A percentile compares a stretch with the other conserved stretches of the same genome.
Conservation (phyloP, 1,140 invertebrate genomes). For the Hyles euphorbiae region DNA sequence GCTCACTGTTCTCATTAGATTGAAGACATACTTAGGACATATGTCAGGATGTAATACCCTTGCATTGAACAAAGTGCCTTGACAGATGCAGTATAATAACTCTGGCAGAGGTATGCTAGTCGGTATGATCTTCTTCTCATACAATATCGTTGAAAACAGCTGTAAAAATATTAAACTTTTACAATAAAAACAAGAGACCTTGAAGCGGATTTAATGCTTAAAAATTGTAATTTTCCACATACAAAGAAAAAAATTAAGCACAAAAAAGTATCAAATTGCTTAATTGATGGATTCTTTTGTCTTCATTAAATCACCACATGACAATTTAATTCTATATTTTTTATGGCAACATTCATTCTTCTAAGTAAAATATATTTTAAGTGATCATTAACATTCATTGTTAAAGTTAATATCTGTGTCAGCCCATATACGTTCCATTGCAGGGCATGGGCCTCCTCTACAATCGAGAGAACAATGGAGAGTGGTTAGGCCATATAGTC, state of each 20-base stretch:
- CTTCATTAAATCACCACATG: too few relatives aligned
- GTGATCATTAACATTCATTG: too few relatives aligned
- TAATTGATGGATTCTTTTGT: too few relatives aligned
- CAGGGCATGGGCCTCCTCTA: too few relatives aligned
- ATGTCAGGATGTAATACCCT: conserved; percentile 56
- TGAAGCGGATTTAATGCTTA: not conserved
- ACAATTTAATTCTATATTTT: too few relatives aligned
- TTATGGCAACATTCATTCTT: too few relatives aligned
- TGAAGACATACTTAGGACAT: conserved; percentile 65
- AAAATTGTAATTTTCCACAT: not conserved
- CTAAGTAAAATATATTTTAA: too few relatives aligned
- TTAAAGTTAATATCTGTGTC: too few relatives aligned
- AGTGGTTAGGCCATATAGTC: too few relatives aligned
- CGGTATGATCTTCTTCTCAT: conserved; percentile 67
- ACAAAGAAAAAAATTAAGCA: not conserved
- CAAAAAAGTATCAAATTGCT: not conserved
- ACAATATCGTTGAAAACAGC: conserved; percentile 60
- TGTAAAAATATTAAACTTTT: conserved; percentile 25
- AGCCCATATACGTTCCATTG: too few relatives aligned
- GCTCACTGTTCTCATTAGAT: conserved; percentile 57
- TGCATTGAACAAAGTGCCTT: conserved; percentile 62
- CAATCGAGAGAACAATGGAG: too few relatives aligned
- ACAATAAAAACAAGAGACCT: not conserved
- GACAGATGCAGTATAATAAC: conserved; percentile 62
- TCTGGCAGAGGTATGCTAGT: conserved; percentile 54